Conservation (phyloP, 2,888 invertebrate genomes). For the Thymelicus acteon region DNA sequence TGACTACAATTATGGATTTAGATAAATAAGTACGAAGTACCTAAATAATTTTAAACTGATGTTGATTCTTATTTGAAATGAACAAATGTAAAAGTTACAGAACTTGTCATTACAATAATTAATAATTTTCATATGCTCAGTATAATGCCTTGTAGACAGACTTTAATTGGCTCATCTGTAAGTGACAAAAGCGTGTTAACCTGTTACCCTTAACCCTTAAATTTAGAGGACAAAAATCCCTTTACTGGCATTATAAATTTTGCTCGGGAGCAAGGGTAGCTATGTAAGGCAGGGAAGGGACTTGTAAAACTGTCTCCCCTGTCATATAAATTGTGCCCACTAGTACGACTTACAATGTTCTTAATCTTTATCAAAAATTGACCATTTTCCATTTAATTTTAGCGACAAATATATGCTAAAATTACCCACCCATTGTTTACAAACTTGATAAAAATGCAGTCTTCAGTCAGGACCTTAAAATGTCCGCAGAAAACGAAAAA, state of each 20-base stretch:
- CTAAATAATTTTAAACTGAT: too few species aligned
- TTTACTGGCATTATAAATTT: constrained; percentile 5
- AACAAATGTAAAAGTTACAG: too few species aligned
- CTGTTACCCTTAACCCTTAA: background rate
- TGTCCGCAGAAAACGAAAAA: too few species aligned
- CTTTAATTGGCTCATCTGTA: background rate
- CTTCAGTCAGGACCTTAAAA: too few species aligned
- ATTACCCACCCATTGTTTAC: too few species aligned
- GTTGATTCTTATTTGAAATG: too few species aligned
- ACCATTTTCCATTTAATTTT: background rate
- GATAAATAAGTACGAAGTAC: too few species aligned
- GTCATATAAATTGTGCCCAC: constrained; percentile 47
- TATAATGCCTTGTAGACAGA: background rate
- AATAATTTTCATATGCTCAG: too few species aligned
- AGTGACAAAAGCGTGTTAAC: background rate
- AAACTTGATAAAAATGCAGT: too few species aligned
- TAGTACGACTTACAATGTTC: constrained; percentile 3
- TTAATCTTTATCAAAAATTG: constrained; percentile 5
- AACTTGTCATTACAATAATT: too few species aligned
- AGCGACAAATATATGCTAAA: background rate
- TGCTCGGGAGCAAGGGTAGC: background rate
- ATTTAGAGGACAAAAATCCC: background rate
- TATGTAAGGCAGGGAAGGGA: constrained; percentile 41
- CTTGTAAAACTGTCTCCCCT: constrained; percentile 48
- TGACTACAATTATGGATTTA: too few species aligned